These are phyloP conservation scores for Alloscopus bannaensis DNA, from an alignment of 2,888 invertebrate species.

Conservation along the genomic window DNA sequence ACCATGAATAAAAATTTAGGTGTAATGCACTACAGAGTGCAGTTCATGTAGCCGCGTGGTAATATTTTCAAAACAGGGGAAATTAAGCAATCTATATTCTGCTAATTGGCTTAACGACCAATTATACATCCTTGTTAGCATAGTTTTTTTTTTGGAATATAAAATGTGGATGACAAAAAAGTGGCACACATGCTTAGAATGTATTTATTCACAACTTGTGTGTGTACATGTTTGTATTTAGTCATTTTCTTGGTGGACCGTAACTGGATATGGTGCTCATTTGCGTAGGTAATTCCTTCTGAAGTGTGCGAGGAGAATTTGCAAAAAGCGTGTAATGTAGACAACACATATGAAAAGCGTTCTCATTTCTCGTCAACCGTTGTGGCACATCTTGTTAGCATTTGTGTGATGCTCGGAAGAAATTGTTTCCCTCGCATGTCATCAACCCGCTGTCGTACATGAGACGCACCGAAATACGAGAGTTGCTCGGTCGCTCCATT, in stretches of 20 bases:
- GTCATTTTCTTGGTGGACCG: neutral
- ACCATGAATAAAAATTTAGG: constrained; percentile 23
- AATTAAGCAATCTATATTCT: constrained; percentile 49
- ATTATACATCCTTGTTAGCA: constrained; percentile 23
- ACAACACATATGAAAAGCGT: no score
- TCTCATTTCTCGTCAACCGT: no score
- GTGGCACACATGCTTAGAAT: neutral
- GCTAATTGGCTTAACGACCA: constrained; percentile 44
- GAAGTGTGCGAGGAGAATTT: no score
- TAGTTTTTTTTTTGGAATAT: constrained; percentile 9
- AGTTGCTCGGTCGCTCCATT: no score
- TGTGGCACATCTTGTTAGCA: no score
- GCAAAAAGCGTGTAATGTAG: no score
- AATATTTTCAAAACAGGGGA: constrained; percentile 10
- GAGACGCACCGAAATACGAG: no score
- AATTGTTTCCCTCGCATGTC: no score
- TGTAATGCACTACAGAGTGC: no score
- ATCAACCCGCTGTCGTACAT: no score
- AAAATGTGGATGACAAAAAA: constrained; percentile 19
- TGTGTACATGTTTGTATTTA: neutral
- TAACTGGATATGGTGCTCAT: constrained; percentile 12
- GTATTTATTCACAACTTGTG: neutral
- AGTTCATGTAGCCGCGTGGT: neutral
- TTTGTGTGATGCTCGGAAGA: no score
- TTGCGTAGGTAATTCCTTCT: no score